phyloP scores from a whole-genome alignment of 2,797 vertebrate species.

The Lepus oiostolus region DNA sequence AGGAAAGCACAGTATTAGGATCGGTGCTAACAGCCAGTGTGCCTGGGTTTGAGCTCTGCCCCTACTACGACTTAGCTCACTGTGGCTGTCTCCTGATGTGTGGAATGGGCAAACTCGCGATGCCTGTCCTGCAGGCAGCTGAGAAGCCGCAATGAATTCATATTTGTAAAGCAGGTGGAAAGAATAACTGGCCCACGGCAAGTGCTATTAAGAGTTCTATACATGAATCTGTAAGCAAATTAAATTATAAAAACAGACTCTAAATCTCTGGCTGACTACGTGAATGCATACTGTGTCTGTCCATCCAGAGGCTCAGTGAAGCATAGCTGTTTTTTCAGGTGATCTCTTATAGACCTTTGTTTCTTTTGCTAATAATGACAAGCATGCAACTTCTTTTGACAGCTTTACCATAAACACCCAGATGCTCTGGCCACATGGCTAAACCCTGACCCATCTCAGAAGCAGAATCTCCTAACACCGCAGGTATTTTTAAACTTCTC shows the following conservation, averaged over 20 bases:
- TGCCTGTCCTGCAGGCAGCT: background rate
- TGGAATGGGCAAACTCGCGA: background rate
- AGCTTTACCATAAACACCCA: constrained; percentile 76
- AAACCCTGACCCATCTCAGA: constrained; percentile 75
- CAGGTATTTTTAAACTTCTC: constrained; percentile 75
- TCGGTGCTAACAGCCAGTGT: background rate
- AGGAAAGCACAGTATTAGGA: background rate
- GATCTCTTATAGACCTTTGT: background rate
- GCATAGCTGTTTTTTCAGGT: background rate
- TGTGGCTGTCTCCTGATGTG: background rate
- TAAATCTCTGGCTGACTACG: background rate
- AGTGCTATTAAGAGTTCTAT: background rate
- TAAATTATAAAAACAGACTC: background rate
- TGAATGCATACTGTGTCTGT: background rate
- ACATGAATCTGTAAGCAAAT: constrained; percentile 47
- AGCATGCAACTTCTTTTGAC: background rate
- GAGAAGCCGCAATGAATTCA: background rate
- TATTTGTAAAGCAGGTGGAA: constrained; percentile 45
- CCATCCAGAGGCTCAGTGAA: background rate
- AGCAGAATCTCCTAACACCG: constrained; percentile 73
- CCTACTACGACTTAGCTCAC: background rate
- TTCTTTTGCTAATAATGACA: constrained; percentile 50
- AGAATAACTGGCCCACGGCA: background rate
- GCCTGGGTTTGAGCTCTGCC: background rate
- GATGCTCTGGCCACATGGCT: constrained; percentile 72